Evolutionary conservation across 2,888 invertebrate species (phyloP), one percentile per base, ranked within the genome.

Genomic region (Philhelius pedissequus): DNA sequence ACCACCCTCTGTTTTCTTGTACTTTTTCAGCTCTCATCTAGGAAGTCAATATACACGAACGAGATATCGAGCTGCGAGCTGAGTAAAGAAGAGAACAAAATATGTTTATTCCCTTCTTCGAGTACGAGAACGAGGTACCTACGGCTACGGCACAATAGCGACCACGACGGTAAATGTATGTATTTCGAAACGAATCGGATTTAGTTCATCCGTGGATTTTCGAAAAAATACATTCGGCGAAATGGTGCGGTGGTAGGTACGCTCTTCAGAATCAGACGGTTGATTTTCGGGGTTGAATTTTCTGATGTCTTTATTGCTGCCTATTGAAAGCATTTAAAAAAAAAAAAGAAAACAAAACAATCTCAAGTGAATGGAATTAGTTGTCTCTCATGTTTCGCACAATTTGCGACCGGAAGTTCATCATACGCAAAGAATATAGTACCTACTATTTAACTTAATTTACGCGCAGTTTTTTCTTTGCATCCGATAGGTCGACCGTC

Each of bases 141-240:
- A 11, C 2, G 3, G 18, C 3, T 5, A 9, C 15, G 4, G 3
- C 32, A 30, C 32, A 9, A 9, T 18, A 15, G 1, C 30, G 30
- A 30, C 43, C 3, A 54, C 50, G 35, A 56, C 48, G 71, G 69
- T 70, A 58, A 71, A 62, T 76, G 84, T 84, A 84, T 80, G 69
- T 80, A 84, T 84, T 80, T 68, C 68, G 54, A 84, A 76, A 68
- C 45, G 15, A 71, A 52, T 76, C 35, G 40, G n/a, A 84, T 79
- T 80, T 75, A 84, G 84, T 84, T 84, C 80, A 84, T 84, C 68
- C 75, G 84, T 71, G 75, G 71, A 84, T 75, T 68, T 84, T 84
- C 80, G 71, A 79, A 71, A 62, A 80, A 76, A 84, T 70, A 80
- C 71, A 84, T 76, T 84, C 80, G 76, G 68, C 75, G 79, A 75